These are phyloP conservation scores for Neodiprion pinetum DNA, from an alignment of 1,140 invertebrate species.

Conservation along the genomic window DNA sequence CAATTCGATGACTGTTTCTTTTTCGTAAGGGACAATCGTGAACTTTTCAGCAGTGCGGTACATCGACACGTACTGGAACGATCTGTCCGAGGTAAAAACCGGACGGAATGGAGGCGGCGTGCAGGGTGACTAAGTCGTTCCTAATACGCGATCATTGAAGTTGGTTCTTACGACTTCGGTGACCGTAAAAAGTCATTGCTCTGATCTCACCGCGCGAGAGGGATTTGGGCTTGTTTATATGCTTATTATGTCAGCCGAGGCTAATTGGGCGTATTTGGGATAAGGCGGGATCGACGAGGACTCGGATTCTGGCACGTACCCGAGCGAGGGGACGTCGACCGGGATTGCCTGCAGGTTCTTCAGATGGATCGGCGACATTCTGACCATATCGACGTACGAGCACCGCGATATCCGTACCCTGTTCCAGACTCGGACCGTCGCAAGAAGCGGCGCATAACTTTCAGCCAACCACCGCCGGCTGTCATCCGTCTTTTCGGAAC, in stretches of 20 bases:
- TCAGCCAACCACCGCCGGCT: neutral
- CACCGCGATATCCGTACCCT: too few relatives aligned
- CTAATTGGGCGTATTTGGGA: slow-evolving; percentile 53
- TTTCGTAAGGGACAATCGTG: too few relatives aligned
- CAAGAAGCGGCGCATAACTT: slow-evolving; percentile 7
- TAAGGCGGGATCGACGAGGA: neutral
- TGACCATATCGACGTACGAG: neutral
- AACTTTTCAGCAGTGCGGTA: too few relatives aligned
- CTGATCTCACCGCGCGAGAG: slow-evolving; percentile 45
- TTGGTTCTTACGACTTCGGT: slow-evolving; percentile 12
- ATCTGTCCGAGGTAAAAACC: neutral
- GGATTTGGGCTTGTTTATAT: slow-evolving; percentile 48
- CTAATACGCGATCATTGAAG: slow-evolving; percentile 43
- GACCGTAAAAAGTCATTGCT: slow-evolving; percentile 32
- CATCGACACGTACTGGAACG: too few relatives aligned
- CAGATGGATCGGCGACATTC: neutral
- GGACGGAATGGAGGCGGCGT: neutral
- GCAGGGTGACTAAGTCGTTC: slow-evolving; percentile 43
- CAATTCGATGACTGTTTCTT: too few relatives aligned
- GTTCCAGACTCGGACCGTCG: neutral
- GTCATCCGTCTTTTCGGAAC: neutral
- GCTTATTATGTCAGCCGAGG: slow-evolving; percentile 51
- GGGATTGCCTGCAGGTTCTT: neutral
- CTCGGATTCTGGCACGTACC: slow-evolving; percentile 1
- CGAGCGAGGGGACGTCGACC: neutral